phyloP scores from a whole-genome alignment of 2,797 vertebrate species.

The Ctenopoma multispine region DNA sequence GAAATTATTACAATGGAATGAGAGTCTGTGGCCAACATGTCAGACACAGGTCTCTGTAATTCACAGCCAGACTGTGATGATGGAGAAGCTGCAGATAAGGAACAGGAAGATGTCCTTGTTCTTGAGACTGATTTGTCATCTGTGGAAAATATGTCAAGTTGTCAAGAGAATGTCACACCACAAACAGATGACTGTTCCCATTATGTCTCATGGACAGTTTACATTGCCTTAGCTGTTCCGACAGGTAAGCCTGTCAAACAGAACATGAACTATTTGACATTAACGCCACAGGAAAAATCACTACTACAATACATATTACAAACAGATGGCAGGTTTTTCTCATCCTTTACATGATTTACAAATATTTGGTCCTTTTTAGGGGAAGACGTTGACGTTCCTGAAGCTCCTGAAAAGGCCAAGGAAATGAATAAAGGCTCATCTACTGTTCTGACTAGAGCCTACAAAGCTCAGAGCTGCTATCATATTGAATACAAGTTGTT shows the following conservation, averaged over 20 bases:
- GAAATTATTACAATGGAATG: slow-evolving; percentile 7
- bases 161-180: slow-evolving; percentile 31
- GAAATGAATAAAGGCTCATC: slow-evolving; percentile 34
- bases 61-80: slow-evolving; percentile 12
- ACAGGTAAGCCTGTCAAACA: slow-evolving; percentile 59
- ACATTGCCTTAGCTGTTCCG: slow-evolving; percentile 72
- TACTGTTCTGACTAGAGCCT: slow-evolving; percentile 11
- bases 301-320: background rate
- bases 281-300: background rate
- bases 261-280: background rate
- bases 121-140: slow-evolving; percentile 16
- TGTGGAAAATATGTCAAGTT: slow-evolving; percentile 21
- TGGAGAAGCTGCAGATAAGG: background rate
- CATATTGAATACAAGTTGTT: slow-evolving; percentile 87
- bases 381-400: slow-evolving; percentile 46
- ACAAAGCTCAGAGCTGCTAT: slow-evolving; percentile 77
- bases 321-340: background rate
- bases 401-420: slow-evolving; percentile 40
- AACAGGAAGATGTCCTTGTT: background rate
- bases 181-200: slow-evolving; percentile 47
- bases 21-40: background rate
- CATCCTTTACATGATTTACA: background rate
- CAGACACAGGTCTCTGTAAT: background rate
- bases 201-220: slow-evolving; percentile 73
- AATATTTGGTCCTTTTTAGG: slow-evolving; percentile 53